These are phyloP conservation scores for Mirounga angustirostris DNA, from an alignment of 2,113 vertebrate species.

Conservation along the genomic window DNA sequence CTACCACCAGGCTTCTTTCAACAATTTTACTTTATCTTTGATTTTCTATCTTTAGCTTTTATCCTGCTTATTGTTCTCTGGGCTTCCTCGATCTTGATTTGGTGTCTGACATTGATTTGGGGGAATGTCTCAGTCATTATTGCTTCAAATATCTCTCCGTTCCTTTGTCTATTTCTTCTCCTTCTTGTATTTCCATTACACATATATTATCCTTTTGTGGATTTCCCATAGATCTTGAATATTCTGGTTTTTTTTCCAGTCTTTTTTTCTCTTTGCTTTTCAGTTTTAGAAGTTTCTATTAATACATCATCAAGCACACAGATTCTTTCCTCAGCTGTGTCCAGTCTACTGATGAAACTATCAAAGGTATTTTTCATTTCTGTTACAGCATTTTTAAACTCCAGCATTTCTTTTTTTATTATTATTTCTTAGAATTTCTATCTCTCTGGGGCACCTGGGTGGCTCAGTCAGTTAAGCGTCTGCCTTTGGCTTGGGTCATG, in stretches of 20 bases:
- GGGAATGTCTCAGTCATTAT: neutral
- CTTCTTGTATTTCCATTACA: neutral
- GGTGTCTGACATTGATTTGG: neutral
- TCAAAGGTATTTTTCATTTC: neutral
- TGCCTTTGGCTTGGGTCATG: neutral
- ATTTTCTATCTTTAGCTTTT: neutral
- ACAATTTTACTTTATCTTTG: neutral
- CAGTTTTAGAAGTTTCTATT: neutral
- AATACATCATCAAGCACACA: neutral
- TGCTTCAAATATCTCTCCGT: neutral
- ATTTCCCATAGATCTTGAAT: neutral
- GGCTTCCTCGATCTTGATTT: conserved; percentile 8
- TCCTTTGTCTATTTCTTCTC: neutral
- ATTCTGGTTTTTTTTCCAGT: neutral
- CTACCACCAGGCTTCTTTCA: neutral
- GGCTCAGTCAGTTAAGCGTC: neutral
- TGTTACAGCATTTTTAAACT: neutral
- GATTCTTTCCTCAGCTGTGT: neutral
- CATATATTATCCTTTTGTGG: neutral
- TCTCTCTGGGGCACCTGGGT: neutral
- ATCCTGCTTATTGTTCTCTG: neutral
- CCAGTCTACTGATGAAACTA: neutral
- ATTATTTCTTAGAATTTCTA: neutral
- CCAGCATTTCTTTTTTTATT: neutral
- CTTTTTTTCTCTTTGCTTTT: neutral